A percentile compares a stretch with the other conserved stretches of the same genome.
phyloP scores from a whole-genome alignment of 2,888 invertebrate genomes.

The Diloba caeruleocephala region DNA sequence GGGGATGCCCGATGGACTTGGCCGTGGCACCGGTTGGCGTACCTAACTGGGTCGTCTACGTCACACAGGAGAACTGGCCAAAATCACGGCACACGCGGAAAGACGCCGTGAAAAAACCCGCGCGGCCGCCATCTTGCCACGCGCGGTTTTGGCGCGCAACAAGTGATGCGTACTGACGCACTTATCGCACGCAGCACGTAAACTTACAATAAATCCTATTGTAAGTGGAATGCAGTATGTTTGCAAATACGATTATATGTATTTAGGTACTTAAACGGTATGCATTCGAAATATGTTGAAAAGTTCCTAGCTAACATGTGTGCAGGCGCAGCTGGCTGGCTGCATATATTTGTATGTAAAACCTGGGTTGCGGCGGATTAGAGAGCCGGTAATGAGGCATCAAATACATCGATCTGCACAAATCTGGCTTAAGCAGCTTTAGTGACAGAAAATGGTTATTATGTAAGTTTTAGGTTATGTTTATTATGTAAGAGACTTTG shows the following conservation, averaged over 20 bases:
- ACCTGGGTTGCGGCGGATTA: slow-evolving; percentile 46
- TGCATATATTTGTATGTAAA: slow-evolving; percentile 56
- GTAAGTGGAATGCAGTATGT: slow-evolving; percentile 82
- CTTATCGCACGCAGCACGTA: slow-evolving; percentile 81
- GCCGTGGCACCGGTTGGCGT: slow-evolving; percentile 87
- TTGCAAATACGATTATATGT: slow-evolving; percentile 70
- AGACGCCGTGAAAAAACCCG: slow-evolving; percentile 78
- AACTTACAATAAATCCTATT: slow-evolving; percentile 85
- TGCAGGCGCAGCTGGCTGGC: slow-evolving; percentile 55
- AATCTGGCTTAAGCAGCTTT: slow-evolving; percentile 43
- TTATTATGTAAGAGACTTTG: too few relatives aligned
- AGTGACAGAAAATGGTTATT: slow-evolving; percentile 18
- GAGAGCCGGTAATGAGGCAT: slow-evolving; percentile 52
- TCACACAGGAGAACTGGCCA: slow-evolving; percentile 86
- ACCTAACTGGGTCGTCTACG: slow-evolving; percentile 86
- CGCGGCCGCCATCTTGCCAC: slow-evolving; percentile 79
- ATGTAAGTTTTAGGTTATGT: slow-evolving; percentile 3
- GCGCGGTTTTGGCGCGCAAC: slow-evolving; percentile 72
- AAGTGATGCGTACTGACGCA: slow-evolving; percentile 58
- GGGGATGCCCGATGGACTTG: slow-evolving; percentile 88
- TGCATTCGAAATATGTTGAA: slow-evolving; percentile 75
- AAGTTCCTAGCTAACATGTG: slow-evolving; percentile 63
- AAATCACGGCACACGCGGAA: slow-evolving; percentile 86
- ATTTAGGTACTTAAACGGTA: slow-evolving; percentile 81
- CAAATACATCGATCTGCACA: slow-evolving; percentile 44